Evolutionary conservation across 23 tunicate genomes (phyloP).

Genomic region (Aplidium turbinatum): DNA sequence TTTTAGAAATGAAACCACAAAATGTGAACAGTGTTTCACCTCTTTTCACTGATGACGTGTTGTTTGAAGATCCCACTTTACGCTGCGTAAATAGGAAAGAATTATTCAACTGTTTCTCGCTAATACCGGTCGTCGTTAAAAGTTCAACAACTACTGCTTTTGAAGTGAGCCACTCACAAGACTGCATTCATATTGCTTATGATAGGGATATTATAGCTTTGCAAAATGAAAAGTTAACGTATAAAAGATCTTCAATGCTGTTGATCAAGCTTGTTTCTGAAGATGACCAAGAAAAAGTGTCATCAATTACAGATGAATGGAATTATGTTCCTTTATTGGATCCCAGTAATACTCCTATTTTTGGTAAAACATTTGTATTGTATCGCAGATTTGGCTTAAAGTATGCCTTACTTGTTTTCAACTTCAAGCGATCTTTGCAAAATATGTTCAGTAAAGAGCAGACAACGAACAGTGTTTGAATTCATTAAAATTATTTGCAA

Average conservation of each 20-base stretch:
- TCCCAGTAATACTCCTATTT: neutral
- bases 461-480: too few species aligned
- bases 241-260: neutral
- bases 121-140: neutral
- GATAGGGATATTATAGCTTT: slow-evolving; percentile 12
- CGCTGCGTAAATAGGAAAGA: neutral
- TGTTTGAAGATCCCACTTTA: slow-evolving; percentile 9
- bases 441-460: too few species aligned
- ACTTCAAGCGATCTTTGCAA: too few species aligned
- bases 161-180: slow-evolving; percentile 9
- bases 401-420: too few species aligned
- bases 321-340: neutral
- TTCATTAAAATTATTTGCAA: too few species aligned
- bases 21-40: neutral
- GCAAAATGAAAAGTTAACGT: neutral
- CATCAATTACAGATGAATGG: slow-evolving; percentile 18
- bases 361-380: neutral
- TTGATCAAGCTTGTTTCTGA: neutral
- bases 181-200: slow-evolving; percentile 22
- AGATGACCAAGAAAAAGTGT: neutral
- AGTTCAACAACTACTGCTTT: neutral
- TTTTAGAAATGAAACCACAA: neutral
- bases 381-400: too few species aligned
- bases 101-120: neutral
- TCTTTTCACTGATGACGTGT: neutral